Evolutionary conservation across 2,888 invertebrate species (phyloP).

Genomic region (Protodeltote pygarga): DNA sequence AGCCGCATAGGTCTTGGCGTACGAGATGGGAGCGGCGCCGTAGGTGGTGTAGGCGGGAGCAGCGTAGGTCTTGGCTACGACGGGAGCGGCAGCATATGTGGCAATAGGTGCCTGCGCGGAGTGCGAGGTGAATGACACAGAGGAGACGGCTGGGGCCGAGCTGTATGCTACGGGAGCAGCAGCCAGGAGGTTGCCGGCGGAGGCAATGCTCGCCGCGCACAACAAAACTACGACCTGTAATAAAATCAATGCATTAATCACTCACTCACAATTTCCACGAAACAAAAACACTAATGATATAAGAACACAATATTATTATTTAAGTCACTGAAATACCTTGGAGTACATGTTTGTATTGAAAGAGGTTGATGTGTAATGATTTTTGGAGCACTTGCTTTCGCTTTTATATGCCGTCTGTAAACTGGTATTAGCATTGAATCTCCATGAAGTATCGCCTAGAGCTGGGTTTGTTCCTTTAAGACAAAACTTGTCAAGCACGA

Average conservation of each 20-base stretch:
- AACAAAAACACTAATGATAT: not conserved
- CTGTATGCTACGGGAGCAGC: conserved; percentile 72
- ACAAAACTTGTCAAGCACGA: conserved; percentile 35
- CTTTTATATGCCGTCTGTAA: conserved; percentile 73
- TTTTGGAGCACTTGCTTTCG: conserved; percentile 71
- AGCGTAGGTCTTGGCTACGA: conserved; percentile 59
- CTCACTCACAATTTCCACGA: too few species aligned
- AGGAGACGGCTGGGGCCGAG: conserved; percentile 67
- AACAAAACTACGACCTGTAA: conserved; percentile 84
- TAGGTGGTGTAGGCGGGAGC: conserved; percentile 71
- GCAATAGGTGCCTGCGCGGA: conserved; percentile 50
- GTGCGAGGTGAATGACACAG: conserved; percentile 37
- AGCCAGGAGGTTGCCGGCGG: conserved; percentile 86
- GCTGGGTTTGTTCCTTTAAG: conserved; percentile 30
- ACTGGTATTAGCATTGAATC: conserved; percentile 70
- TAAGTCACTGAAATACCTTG: conserved; percentile 63
- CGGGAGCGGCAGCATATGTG: conserved; percentile 62
- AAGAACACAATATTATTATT: conserved; percentile 19
- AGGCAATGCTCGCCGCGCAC: conserved; percentile 87
- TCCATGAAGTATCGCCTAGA: conserved; percentile 47
- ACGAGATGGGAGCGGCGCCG: conserved; percentile 55
- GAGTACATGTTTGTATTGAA: conserved; percentile 76
- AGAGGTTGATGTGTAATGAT: conserved; percentile 70
- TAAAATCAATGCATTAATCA: not conserved
- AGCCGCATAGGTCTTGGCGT: conserved; percentile 67